Base-by-base conservation (phyloP, 2,888 invertebrate species). In the Acronicta aceris region DNA sequence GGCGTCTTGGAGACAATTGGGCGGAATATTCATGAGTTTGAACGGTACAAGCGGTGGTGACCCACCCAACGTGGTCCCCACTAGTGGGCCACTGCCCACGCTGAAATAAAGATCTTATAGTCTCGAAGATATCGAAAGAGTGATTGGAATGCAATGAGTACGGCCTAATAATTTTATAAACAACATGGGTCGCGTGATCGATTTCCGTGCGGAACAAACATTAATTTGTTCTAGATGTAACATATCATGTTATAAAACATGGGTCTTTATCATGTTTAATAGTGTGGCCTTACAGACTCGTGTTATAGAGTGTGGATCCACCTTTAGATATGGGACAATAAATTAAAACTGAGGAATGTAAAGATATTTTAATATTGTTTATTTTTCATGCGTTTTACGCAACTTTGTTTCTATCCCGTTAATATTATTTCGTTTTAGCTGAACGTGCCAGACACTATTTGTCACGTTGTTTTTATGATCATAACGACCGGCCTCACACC, bases 11-110 rank as follows among this genome's bases (percentile, higher is more conserved):
- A 81, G 80, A 86, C 82, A 83, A 85, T 76, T 78, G 76, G 57
- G 63, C 52, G 57, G 84, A 86, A 88, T 87, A 87, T 87, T 85
- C 81, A 87, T 87, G 81, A 85, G 81, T 48, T 30, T 59, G 57
- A 63, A 64, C 65, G 57, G 65, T 65, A 71, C 54, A 50, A 64
- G 54, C 41, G 45, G 50, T 65, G 17, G 71, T 7, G 17, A 71
- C 78, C 77, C 76, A 79, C 21, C 21, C 4, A 21, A 21, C 21
- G 33, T 9, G 10, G 30, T 12, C 12, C 12, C 12, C 12, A 4
- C 33, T 33, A 33, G 12, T 33, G 33, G 33, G 33, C 8, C 38
- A 38, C 38, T 38, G 38, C 38, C 38, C 38, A 38, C 38, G n/a
- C 38, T n/a, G n/a, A 38, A 2, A 5, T 2, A n/a, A 6, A 38